Evolutionary conservation across 2,113 vertebrate genomes (phyloP).

Genomic region (Polyodon spathula): DNA sequence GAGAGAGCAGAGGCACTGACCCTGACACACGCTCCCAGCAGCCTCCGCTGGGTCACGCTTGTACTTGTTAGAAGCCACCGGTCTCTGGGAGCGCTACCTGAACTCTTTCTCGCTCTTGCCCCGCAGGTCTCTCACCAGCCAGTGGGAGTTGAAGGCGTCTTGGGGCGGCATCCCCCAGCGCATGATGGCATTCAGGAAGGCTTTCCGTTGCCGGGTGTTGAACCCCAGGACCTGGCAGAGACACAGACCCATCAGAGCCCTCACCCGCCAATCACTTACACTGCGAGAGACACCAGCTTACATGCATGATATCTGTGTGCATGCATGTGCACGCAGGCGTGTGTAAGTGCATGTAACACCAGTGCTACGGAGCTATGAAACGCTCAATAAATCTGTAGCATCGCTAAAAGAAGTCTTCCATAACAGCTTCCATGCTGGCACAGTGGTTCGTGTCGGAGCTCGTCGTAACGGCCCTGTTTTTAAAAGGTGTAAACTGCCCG

Average conservation of each 20-base stretch:
- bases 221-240: slow-evolving; percentile 81
- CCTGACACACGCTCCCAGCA: not conserved
- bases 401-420: too few species aligned
- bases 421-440: too few species aligned
- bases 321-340: too few species aligned
- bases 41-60: not conserved
- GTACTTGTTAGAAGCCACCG: too few species aligned
- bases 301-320: too few species aligned
- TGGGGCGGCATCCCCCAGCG: slow-evolving; percentile 98
- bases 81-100: slow-evolving; percentile 62
- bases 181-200: slow-evolving; percentile 95
- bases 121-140: slow-evolving; percentile 88
- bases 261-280: not conserved
- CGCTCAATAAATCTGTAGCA: too few species aligned
- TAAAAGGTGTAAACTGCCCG: not conserved
- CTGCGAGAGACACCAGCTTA: not conserved
- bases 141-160: slow-evolving; percentile 96
- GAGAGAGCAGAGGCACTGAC: not conserved
- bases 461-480: not conserved
- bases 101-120: slow-evolving; percentile 96
- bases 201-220: slow-evolving; percentile 91
- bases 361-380: too few species aligned
- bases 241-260: not conserved
- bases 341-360: too few species aligned
- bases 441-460: too few species aligned